Conservation (phyloP, 2,113 vertebrate genomes). For the Pongo abelii region DNA sequence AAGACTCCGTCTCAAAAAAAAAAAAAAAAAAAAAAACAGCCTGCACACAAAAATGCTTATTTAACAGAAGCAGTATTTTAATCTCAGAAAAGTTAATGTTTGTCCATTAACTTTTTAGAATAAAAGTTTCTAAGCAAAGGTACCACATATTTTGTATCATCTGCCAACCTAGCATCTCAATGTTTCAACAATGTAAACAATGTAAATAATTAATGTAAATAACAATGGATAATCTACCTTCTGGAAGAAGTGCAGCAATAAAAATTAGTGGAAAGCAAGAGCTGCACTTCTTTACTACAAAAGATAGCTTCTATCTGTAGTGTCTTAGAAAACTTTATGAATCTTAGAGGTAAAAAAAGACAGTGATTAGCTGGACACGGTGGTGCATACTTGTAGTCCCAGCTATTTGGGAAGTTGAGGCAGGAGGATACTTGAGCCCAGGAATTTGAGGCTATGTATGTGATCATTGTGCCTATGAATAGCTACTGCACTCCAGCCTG, state of each 20-base stretch:
- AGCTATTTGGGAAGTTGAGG: not conserved
- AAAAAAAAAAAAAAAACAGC: not conserved
- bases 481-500: not conserved
- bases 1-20: no score
- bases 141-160: not conserved
- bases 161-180: not conserved
- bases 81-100: not conserved
- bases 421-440: not conserved
- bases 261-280: not conserved
- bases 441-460: not conserved
- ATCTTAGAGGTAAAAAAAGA: not conserved
- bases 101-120: not conserved
- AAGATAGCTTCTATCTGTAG: not conserved
- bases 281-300: not conserved
- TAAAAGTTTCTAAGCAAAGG: not conserved
- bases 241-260: not conserved
- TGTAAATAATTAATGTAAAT: not conserved
- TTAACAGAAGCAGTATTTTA: not conserved
- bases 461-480: not conserved
- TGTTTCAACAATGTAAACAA: not conserved
- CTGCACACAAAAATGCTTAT: not conserved
- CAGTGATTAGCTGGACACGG: not conserved
- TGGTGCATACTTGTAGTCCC: not conserved
- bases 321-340: not conserved
- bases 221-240: not conserved